A percentile compares a stretch with the other conserved stretches of the same genome.
Evolutionary conservation across 2,797 vertebrate genomes (phyloP).

Genomic region (Sylvia borin): DNA sequence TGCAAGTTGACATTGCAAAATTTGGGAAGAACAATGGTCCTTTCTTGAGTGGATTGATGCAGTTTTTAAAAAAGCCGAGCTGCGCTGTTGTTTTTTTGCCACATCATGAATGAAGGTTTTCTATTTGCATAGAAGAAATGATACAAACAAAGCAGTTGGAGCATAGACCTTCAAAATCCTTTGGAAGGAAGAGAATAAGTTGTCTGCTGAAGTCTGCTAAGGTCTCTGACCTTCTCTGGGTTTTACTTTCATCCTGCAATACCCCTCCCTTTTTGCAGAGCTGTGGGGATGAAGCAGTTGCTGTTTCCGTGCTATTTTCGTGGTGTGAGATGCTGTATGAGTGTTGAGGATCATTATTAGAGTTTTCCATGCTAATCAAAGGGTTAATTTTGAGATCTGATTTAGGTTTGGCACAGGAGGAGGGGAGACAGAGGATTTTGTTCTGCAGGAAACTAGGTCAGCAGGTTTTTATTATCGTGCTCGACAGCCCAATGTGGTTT

Average conservation of each 20-base stretch:
- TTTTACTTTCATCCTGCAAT: background rate
- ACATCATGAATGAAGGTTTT: slow-evolving; percentile 15
- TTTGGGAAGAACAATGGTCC: slow-evolving; percentile 27
- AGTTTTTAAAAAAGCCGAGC: background rate
- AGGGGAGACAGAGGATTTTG: slow-evolving; percentile 59
- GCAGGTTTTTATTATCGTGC: slow-evolving; percentile 59
- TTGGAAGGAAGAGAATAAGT: background rate
- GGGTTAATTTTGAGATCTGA: slow-evolving; percentile 58
- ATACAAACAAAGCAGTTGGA: background rate
- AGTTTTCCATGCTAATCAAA: slow-evolving; percentile 5
- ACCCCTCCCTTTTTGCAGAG: background rate
- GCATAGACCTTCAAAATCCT: background rate
- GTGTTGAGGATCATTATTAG: background rate
- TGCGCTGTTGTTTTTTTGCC: background rate
- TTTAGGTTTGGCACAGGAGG: slow-evolving; percentile 53
- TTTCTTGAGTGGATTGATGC: slow-evolving; percentile 22
- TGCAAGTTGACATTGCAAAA: slow-evolving; percentile 42
- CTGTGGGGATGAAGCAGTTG: background rate
- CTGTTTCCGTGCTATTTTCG: background rate
- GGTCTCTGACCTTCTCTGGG: background rate
- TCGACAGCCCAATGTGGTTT: slow-evolving; percentile 55
- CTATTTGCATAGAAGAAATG: background rate
- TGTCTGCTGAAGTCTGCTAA: background rate
- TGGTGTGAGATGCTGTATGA: background rate
- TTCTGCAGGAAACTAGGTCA: slow-evolving; percentile 74